These are phyloP conservation scores for Percina caprodes DNA, from an alignment of 2,113 vertebrate genomes.

Conservation along the genomic window DNA sequence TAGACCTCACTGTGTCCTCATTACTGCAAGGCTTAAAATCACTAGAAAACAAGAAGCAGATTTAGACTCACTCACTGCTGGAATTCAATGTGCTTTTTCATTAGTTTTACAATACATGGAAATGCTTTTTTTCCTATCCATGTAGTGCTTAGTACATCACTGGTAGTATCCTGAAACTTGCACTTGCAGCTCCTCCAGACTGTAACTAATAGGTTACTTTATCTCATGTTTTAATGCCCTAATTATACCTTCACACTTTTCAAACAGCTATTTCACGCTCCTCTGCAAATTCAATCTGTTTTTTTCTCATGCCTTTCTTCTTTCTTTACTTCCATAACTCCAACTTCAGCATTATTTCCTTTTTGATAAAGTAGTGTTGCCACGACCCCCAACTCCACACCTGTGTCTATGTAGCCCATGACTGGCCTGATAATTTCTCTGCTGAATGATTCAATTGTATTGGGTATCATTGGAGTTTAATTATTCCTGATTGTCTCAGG, in stretches of 20 bases:
- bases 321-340: background rate
- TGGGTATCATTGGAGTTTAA: background rate
- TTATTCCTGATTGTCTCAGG: constrained; percentile 74
- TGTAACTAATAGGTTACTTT: background rate
- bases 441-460: background rate
- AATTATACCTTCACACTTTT: background rate
- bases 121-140: background rate
- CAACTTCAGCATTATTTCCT: background rate
- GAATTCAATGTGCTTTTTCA: background rate
- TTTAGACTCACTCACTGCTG: background rate
- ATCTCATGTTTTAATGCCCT: background rate
- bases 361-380: background rate
- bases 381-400: background rate
- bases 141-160: background rate
- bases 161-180: background rate
- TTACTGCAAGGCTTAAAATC: background rate
- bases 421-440: background rate
- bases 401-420: background rate
- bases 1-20: background rate
- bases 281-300: background rate
- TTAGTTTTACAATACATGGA: background rate
- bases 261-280: background rate
- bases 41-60: background rate
- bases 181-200: background rate
- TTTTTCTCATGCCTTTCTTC: background rate